Conservation (phyloP, 2,797 vertebrate genomes). For the Acanthis flammea region DNA sequence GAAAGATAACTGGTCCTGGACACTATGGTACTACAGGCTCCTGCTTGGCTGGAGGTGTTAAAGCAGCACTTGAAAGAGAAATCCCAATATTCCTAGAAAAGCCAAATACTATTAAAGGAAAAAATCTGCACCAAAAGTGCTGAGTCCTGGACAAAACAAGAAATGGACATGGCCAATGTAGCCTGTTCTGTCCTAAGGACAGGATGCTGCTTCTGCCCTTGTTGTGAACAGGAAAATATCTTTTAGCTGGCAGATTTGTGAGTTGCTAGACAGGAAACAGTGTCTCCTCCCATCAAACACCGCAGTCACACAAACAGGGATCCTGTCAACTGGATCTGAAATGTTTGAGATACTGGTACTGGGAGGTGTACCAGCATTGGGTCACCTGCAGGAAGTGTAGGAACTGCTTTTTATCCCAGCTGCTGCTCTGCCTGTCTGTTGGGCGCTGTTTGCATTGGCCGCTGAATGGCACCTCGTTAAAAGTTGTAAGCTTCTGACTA, state of each 20-base stretch:
- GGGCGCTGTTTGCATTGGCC: background rate
- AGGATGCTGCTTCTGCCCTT: background rate
- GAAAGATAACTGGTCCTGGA: background rate
- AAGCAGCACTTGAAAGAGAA: background rate
- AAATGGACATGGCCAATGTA: too few species aligned
- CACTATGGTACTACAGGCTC: background rate
- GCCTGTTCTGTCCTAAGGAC: background rate
- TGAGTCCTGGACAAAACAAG: background rate
- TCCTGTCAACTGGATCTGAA: background rate
- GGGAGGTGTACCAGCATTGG: background rate
- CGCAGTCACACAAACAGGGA: background rate
- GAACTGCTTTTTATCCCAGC: too few species aligned
- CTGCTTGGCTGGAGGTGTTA: background rate
- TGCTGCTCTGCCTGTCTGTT: background rate
- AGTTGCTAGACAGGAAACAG: background rate
- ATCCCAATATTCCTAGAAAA: background rate
- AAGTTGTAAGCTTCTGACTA: rapidly evolving
- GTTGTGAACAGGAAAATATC: background rate
- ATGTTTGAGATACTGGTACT: rapidly evolving
- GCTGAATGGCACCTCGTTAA: background rate
- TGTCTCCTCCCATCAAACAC: background rate
- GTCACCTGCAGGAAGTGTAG: background rate
- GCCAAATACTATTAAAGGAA: background rate
- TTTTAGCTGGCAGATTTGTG: background rate
- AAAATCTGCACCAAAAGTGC: background rate